These are phyloP conservation scores for Cryptomyrus ogoouensis DNA, from an alignment of 2,113 vertebrate genomes.

Conservation along the genomic window DNA sequence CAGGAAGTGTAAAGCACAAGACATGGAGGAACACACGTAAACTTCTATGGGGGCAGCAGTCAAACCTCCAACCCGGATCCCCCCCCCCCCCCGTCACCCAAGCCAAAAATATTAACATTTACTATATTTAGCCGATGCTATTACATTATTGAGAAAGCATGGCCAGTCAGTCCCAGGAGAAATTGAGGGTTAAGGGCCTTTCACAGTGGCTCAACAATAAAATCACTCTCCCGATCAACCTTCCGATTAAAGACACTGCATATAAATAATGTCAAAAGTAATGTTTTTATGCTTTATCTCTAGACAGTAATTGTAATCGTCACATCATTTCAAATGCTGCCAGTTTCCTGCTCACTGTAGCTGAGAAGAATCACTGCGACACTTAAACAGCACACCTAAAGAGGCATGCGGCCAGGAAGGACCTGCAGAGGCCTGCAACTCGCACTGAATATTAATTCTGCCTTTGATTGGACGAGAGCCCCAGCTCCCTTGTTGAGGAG, in stretches of 20 bases:
- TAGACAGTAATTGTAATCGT: not conserved
- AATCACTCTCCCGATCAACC: not conserved
- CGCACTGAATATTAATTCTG: constrained; percentile 6
- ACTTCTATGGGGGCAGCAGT: not conserved
- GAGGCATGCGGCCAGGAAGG: not conserved
- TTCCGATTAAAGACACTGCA: not conserved
- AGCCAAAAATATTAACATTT: not conserved
- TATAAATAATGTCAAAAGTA: not conserved
- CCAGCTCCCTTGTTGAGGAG: not conserved
- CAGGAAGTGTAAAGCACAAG: not conserved
- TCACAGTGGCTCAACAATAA: not conserved
- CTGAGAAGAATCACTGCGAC: not conserved
- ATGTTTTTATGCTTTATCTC: not conserved
- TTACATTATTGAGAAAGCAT: not conserved
- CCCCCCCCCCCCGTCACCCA: not conserved
- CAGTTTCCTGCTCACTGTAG: not conserved
- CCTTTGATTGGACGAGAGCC: not conserved
- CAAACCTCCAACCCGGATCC: not conserved
- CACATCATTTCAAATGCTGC: not conserved
- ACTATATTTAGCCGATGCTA: not conserved
- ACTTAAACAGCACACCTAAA: not conserved
- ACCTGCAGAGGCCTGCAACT: not conserved
- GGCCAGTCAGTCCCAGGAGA: not conserved
- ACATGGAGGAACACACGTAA: not conserved
- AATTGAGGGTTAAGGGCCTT: not conserved